Evolutionary conservation across 2,113 vertebrate species (phyloP).

Genomic region (Vimba vimba): DNA sequence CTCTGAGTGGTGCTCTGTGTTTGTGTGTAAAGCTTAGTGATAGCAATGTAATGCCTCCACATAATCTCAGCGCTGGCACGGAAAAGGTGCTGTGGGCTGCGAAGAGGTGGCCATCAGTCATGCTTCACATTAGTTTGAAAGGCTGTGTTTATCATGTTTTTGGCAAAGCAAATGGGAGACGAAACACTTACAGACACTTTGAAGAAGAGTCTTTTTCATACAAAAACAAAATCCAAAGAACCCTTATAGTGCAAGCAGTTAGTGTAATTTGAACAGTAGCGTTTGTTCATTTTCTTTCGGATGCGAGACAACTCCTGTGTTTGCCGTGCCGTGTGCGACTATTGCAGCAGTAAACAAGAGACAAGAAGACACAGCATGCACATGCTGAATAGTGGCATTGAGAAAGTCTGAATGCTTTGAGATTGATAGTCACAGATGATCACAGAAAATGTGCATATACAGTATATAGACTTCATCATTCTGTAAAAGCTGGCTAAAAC

Average conservation of each 20-base stretch:
- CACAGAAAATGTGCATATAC: not conserved
- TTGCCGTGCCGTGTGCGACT: not conserved
- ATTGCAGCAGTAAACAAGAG: not conserved
- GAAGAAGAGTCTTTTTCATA: not conserved
- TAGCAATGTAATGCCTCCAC: not conserved
- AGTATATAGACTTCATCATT: too few species aligned
- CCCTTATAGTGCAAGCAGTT: not conserved
- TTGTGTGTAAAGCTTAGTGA: not conserved
- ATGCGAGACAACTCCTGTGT: not conserved
- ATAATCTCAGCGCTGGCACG: not conserved
- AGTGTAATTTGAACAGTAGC: not conserved
- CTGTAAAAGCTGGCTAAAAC: not conserved
- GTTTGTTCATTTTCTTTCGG: not conserved
- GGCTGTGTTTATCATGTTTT: not conserved
- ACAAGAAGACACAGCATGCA: not conserved
- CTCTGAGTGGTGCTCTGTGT: not conserved
- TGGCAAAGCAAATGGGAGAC: not conserved
- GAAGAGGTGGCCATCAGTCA: not conserved
- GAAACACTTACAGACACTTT: not conserved
- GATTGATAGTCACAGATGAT: constrained; percentile 1
- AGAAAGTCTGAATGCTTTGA: not conserved
- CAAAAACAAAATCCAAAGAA: too few species aligned
- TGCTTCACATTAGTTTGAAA: not conserved
- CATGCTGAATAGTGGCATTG: not conserved
- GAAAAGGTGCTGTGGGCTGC: not conserved